phyloP scores from a whole-genome alignment of 2,113 vertebrate genomes.

The Trematocara marginatum region DNA sequence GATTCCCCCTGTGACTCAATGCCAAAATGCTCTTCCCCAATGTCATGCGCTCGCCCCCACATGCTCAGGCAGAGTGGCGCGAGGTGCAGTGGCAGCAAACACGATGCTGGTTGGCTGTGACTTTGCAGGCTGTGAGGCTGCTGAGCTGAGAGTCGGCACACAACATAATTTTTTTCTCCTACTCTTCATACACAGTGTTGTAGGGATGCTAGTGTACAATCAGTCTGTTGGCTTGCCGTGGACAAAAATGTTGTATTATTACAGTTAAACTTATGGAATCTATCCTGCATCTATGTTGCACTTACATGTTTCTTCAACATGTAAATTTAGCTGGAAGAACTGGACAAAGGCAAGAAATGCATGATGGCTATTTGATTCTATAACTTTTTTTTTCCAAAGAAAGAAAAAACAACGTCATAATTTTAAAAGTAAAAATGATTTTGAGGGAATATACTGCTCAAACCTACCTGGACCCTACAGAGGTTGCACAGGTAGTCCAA shows the following conservation, averaged over 20 bases:
- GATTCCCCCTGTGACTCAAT: slow-evolving; percentile 50
- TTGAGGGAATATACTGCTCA: background rate
- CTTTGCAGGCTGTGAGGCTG: background rate
- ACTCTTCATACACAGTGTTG: background rate
- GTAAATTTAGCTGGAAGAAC: background rate
- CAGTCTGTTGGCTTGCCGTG: background rate
- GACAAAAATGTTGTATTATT: background rate
- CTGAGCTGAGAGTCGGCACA: background rate
- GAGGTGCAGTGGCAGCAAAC: background rate
- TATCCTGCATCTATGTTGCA: background rate
- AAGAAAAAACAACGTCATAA: background rate
- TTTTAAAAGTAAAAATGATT: background rate
- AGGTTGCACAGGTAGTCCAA: background rate
- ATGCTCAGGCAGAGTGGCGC: background rate
- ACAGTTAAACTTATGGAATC: background rate
- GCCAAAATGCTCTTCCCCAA: slow-evolving; percentile 47
- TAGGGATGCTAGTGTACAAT: background rate
- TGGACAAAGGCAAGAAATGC: background rate
- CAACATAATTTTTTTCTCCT: background rate
- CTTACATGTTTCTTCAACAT: background rate
- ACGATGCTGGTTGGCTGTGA: background rate
- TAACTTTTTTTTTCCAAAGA: background rate
- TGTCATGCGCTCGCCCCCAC: slow-evolving; percentile 38
- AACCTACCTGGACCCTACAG: background rate
- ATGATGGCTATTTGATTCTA: background rate